These are phyloP conservation scores for Rhyacophila evoluta DNA, from an alignment of 2,888 invertebrate genomes.

Conservation along the genomic window DNA sequence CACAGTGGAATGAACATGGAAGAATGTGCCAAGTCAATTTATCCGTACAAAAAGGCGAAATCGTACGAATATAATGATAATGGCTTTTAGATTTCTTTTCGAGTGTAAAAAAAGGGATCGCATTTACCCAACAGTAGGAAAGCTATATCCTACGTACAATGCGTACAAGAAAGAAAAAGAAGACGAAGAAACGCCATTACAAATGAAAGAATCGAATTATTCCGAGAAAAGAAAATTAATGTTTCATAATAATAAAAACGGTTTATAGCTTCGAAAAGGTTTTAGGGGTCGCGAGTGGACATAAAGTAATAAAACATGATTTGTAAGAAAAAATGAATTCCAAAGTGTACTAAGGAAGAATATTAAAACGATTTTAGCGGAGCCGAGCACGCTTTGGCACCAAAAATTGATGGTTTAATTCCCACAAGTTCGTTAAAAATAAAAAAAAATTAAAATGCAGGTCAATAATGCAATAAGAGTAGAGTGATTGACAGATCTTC, in stretches of 20 bases:
- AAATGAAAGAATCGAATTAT: conserved; percentile 32
- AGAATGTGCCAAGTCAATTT: conserved; percentile 9
- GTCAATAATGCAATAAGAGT: too few species aligned
- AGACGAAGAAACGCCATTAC: conserved; percentile 10
- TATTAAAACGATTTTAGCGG: too few species aligned
- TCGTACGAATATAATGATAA: conserved; percentile 20
- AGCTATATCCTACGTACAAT: conserved; percentile 2
- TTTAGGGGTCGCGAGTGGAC: not conserved
- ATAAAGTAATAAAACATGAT: not conserved
- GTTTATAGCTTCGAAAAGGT: conserved; percentile 20
- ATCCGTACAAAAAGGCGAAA: not conserved
- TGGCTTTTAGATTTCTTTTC: conserved; percentile 12
- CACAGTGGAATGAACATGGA: not conserved
- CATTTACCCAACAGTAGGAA: not conserved
- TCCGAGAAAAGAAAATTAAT: conserved; percentile 35
- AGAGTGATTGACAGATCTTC: too few species aligned
- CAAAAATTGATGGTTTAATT: too few species aligned
- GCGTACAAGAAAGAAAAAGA: conserved; percentile 15
- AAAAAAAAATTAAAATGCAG: too few species aligned
- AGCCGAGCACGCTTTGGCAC: too few species aligned
- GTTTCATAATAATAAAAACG: conserved; percentile 32
- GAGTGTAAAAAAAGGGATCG: not conserved
- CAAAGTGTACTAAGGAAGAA: too few species aligned
- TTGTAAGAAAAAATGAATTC: not conserved
- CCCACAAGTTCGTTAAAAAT: too few species aligned